A percentile compares a stretch with the other conserved stretches of the same genome.
phyloP scores from a whole-genome alignment of 2,797 vertebrate species.

The Chrosomus eos region DNA sequence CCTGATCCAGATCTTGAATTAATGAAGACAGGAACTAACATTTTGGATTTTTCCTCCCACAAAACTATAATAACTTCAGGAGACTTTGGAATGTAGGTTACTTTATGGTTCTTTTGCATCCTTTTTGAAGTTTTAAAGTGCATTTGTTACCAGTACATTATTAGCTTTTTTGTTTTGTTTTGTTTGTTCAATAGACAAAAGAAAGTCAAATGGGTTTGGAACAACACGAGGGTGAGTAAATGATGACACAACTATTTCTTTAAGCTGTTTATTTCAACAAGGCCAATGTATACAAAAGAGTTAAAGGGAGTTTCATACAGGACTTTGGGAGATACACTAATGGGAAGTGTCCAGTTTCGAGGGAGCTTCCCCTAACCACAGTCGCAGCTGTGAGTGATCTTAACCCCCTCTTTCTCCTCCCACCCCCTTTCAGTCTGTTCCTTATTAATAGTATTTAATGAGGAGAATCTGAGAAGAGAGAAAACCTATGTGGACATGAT shows the following conservation, averaged over 20 bases:
- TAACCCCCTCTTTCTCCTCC: constrained; percentile 57
- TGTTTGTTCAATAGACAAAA: neutral
- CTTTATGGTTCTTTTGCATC: neutral
- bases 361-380: constrained; percentile 63
- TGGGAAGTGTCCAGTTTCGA: constrained; percentile 71
- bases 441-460: constrained; percentile 69
- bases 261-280: constrained; percentile 6
- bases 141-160: neutral
- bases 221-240: neutral
- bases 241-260: neutral
- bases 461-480: constrained; percentile 37
- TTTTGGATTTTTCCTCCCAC: neutral
- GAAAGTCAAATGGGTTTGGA: neutral
- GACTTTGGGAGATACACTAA: constrained; percentile 37
- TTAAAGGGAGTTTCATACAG: constrained; percentile 20
- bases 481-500: constrained; percentile 38
- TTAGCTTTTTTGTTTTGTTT: neutral
- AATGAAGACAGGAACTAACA: neutral
- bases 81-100: neutral
- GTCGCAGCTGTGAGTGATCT: constrained; percentile 72
- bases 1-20: neutral
- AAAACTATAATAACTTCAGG: neutral
- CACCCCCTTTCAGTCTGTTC: constrained; percentile 65
- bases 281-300: neutral
- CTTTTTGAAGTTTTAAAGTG: neutral